Evolutionary conservation across 2,797 vertebrate species (phyloP).

Genomic region (Aldrovandia affinis): DNA sequence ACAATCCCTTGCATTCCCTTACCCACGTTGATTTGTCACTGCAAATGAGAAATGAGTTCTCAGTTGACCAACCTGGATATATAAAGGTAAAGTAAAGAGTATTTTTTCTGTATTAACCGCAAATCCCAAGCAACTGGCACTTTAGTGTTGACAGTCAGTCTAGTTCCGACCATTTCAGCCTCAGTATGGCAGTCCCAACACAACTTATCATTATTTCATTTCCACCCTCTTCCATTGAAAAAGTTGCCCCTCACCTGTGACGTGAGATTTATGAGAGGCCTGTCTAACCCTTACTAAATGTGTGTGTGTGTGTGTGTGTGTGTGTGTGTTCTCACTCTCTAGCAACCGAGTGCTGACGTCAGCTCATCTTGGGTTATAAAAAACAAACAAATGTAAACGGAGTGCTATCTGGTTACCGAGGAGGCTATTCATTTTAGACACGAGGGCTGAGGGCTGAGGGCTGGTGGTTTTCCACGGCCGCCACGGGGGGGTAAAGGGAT

Average conservation of each 20-base stretch:
- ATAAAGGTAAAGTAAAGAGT: no score
- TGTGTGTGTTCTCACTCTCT: not conserved
- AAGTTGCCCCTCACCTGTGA: not conserved
- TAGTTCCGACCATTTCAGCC: not conserved
- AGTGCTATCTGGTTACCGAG: not conserved
- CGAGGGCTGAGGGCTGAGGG: not conserved
- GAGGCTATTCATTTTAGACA: constrained; percentile 5
- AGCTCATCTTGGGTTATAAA: not conserved
- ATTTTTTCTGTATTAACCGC: not conserved
- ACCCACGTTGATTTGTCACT: no score
- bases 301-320: not conserved
- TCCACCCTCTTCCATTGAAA: not conserved
- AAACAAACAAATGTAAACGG: constrained; percentile 9
- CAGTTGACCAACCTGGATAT: no score
- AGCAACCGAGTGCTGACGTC: not conserved
- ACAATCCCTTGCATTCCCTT: no score
- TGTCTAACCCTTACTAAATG: not conserved
- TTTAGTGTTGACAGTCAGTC: not conserved
- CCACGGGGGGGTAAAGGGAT: no score
- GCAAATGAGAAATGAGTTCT: no score
- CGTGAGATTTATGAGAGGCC: not conserved
- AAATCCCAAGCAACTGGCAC: not conserved
- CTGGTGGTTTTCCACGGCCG: not conserved
- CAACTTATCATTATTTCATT: not conserved
- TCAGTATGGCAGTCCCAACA: not conserved